A percentile compares a stretch with the other conserved stretches of the same genome.
These are phyloP conservation scores for Microvelia longipes DNA, from an alignment of 1,140 invertebrate species.

Conservation along the genomic window DNA sequence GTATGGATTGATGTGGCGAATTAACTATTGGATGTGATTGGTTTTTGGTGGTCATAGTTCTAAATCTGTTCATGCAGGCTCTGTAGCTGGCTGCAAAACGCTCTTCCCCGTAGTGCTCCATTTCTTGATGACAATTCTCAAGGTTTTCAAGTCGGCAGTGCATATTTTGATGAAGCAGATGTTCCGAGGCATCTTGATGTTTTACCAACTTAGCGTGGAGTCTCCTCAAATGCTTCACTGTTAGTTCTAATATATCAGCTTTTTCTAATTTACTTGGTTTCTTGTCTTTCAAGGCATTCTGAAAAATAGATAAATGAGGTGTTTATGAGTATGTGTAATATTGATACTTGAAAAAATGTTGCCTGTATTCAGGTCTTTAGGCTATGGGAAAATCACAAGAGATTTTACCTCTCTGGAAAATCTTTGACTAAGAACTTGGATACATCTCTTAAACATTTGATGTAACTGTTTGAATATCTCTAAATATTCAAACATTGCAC, in stretches of 20 bases:
- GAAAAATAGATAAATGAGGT: too few species aligned
- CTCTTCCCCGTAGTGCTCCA: background rate
- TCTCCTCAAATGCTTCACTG: slow-evolving; percentile 32
- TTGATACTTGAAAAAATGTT: too few species aligned
- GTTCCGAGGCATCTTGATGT: background rate
- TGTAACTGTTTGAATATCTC: too few species aligned
- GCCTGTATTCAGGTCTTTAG: too few species aligned
- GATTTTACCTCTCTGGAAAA: too few species aligned
- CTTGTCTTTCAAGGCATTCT: background rate
- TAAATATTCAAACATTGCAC: too few species aligned
- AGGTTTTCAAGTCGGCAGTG: background rate
- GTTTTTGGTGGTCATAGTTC: background rate
- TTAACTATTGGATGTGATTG: background rate
- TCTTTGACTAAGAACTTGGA: too few species aligned
- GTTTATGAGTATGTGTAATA: too few species aligned
- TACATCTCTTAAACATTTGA: too few species aligned
- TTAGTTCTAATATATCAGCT: slow-evolving; percentile 50
- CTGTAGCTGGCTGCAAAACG: background rate
- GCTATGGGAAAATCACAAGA: too few species aligned
- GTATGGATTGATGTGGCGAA: background rate
- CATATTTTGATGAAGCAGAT: background rate
- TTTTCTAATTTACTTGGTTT: slow-evolving; percentile 45
- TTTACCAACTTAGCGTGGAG: background rate
- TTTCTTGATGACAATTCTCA: background rate
- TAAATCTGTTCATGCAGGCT: background rate